Evolutionary conservation across 2,888 invertebrate species (phyloP).

Genomic region (Labia minor): DNA sequence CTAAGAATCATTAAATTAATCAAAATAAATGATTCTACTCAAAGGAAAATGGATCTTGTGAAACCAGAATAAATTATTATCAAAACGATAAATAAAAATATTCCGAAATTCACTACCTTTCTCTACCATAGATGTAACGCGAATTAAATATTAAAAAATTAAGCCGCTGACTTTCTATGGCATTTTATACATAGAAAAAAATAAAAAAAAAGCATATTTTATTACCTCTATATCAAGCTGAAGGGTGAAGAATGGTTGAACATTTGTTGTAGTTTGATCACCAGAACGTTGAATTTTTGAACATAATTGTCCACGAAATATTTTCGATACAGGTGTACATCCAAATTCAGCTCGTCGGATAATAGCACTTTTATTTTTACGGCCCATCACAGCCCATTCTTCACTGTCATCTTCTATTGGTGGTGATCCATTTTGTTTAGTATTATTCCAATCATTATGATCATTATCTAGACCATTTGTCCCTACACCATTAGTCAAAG

Average conservation of each 20-base stretch:
- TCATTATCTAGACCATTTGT: constrained; percentile 35
- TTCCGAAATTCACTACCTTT: constrained; percentile 17
- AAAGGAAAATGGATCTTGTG: constrained; percentile 14
- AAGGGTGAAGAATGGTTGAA: constrained; percentile 91
- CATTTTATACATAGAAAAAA: no score
- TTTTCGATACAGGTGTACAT: constrained; percentile 80
- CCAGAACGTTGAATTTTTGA: constrained; percentile 66
- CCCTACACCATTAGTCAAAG: constrained; percentile 19
- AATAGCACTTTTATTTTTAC: constrained; percentile 75
- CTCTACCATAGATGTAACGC: constrained; percentile 29
- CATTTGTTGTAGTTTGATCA: constrained; percentile 73
- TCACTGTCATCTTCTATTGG: neutral
- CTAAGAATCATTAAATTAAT: no score
- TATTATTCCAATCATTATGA: constrained; percentile 45
- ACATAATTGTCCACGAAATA: constrained; percentile 84
- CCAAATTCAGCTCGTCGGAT: constrained; percentile 73
- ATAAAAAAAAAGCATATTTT: constrained; percentile 16
- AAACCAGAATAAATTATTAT: neutral
- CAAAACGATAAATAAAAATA: no score
- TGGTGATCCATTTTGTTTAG: constrained; percentile 47
- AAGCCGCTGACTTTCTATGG: constrained; percentile 1
- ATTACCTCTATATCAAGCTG: constrained; percentile 86
- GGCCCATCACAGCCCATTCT: constrained; percentile 59
- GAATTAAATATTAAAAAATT: constrained; percentile 19
- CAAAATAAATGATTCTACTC: no score